Percentiles rank a stretch among this genome's conserved stretches.
Evolutionary conservation across 1,140 invertebrate species (phyloP).

Genomic region (Dermatophagoides farinae): DNA sequence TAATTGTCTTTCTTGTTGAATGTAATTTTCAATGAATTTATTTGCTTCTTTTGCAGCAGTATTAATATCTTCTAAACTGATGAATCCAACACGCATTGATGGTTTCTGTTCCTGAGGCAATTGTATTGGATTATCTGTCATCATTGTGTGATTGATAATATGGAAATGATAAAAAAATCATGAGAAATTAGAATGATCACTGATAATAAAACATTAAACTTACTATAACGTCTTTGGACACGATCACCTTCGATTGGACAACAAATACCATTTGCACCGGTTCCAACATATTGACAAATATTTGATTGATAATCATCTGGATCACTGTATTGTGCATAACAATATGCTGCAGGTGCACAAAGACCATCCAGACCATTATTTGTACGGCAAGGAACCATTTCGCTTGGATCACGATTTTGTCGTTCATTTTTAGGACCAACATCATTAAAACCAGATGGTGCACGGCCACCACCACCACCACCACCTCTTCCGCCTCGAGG

Average conservation of each 20-base stretch:
- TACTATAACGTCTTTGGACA: neutral
- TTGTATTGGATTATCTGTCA: neutral
- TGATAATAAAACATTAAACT: neutral
- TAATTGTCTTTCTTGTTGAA: constrained; percentile 7
- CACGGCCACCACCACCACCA: neutral
- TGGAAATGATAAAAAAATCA: neutral
- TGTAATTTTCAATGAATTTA: neutral
- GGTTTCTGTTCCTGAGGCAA: neutral
- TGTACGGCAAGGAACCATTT: constrained; percentile 8
- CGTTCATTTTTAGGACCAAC: neutral
- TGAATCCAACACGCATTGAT: neutral
- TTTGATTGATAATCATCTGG: constrained; percentile 6
- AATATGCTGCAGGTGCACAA: constrained; percentile 4
- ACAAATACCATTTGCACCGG: constrained; percentile 7
- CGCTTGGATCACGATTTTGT: neutral
- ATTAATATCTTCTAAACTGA: constrained; percentile 12
- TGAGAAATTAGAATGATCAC: neutral
- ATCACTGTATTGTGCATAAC: constrained; percentile 12
- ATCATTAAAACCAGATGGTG: neutral
- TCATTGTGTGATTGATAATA: neutral
- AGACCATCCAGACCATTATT: constrained; percentile 10
- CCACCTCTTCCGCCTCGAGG: neutral
- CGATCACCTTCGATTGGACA: constrained; percentile 8
- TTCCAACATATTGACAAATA: neutral
- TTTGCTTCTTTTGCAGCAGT: constrained; percentile 4